Conservation (phyloP, 2,113 vertebrate species). For the Ictidomys tridecemlineatus region DNA sequence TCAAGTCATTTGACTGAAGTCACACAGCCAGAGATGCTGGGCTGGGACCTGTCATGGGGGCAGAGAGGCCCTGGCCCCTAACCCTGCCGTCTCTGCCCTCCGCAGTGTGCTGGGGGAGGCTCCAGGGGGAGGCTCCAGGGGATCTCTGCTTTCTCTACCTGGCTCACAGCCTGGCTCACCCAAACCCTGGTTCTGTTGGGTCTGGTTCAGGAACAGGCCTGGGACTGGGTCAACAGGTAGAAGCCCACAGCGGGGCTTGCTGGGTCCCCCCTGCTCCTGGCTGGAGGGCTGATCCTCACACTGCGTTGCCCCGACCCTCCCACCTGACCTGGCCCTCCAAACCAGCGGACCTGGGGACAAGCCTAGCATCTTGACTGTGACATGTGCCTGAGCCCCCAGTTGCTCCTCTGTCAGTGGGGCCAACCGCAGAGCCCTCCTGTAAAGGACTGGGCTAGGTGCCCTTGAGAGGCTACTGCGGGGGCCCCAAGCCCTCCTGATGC, state of each 20-base stretch:
- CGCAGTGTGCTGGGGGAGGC: too few relatives aligned
- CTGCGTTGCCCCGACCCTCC: too few relatives aligned
- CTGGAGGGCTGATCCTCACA: background rate
- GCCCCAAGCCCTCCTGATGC: background rate
- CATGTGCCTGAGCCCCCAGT: background rate
- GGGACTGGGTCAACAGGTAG: background rate
- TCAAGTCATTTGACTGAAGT: background rate
- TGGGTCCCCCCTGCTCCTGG: background rate
- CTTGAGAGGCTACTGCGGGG: background rate
- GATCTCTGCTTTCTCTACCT: background rate
- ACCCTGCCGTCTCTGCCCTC: too few relatives aligned
- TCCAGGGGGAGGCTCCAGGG: background rate
- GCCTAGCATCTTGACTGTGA: background rate
- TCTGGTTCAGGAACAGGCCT: background rate
- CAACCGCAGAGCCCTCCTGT: background rate
- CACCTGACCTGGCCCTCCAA: background rate
- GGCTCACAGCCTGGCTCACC: background rate
- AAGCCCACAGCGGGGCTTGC: background rate
- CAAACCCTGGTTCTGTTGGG: background rate
- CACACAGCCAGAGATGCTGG: too few relatives aligned
- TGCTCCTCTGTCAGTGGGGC: background rate
- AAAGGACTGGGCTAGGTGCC: background rate
- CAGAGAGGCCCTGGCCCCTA: too few relatives aligned
- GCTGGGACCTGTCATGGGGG: too few relatives aligned
- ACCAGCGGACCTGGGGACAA: background rate